phyloP scores from a whole-genome alignment of 2,797 vertebrate species.

The Tapirus indicus region DNA sequence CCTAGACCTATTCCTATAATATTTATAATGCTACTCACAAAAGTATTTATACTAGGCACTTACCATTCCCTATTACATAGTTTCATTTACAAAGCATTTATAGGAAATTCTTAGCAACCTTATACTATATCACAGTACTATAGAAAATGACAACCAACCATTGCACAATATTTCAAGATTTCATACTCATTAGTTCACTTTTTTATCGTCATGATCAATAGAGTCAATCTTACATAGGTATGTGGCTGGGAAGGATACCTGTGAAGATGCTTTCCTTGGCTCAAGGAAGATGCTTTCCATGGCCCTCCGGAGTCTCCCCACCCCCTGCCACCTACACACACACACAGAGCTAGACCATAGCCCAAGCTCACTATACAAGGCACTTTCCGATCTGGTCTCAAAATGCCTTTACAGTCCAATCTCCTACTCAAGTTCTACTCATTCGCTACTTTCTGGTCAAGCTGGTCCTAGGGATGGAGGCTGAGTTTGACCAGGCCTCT shows the following conservation, averaged over 20 bases:
- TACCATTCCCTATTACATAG: neutral
- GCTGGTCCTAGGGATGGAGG: neutral
- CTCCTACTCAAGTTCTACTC: neutral
- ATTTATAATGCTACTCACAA: neutral
- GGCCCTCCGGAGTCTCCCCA: neutral
- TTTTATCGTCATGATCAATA: neutral
- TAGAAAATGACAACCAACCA: neutral
- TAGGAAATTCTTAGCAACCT: conserved; percentile 17
- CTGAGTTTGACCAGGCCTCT: neutral
- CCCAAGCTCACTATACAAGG: neutral
- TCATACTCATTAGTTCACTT: neutral
- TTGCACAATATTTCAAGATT: neutral
- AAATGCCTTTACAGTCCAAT: neutral
- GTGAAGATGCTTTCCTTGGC: neutral
- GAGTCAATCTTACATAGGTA: neutral
- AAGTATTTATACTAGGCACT: neutral
- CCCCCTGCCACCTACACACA: neutral
- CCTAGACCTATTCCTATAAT: neutral
- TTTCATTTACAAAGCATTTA: neutral
- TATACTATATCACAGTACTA: neutral
- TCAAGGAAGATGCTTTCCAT: neutral
- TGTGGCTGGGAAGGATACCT: neutral
- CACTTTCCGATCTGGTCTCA: neutral
- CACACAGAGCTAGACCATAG: neutral
- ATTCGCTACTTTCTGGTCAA: neutral